These are phyloP conservation scores for Sebastes ruberrimus DNA, from an alignment of 2,797 vertebrate species.

Conservation along the genomic window DNA sequence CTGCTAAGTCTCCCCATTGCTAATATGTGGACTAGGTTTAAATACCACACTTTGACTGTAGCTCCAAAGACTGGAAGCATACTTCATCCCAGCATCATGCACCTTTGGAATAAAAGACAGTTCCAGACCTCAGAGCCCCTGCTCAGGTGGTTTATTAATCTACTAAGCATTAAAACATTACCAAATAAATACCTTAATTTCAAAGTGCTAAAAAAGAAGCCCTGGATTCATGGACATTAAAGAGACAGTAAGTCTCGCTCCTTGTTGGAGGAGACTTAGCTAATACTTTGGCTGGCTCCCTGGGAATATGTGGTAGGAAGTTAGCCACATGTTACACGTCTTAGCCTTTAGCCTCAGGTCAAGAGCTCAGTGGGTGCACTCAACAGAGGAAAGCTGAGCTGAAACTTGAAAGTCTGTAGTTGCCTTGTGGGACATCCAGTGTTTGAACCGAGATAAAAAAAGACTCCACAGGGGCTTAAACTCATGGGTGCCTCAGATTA, in stretches of 20 bases:
- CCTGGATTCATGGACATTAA: constrained; percentile 16
- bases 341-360: constrained; percentile 59
- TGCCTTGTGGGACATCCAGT: constrained; percentile 59
- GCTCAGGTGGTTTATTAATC: constrained; percentile 10
- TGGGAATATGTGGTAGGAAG: constrained; percentile 40
- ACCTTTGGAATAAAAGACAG: constrained; percentile 12
- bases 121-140: background rate
- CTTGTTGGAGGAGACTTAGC: background rate
- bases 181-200: constrained; percentile 10
- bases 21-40: constrained; percentile 31
- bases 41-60: constrained; percentile 26
- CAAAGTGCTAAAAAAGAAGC: constrained; percentile 5
- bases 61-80: constrained; percentile 7
- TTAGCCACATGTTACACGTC: constrained; percentile 36
- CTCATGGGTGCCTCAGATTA: constrained; percentile 52
- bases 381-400: constrained; percentile 36
- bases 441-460: constrained; percentile 40
- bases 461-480: constrained; percentile 35
- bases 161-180: background rate
- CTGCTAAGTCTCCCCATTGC: constrained; percentile 30
- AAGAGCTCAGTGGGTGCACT: constrained; percentile 33
- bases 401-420: constrained; percentile 57
- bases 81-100: background rate
- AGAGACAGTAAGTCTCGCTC: background rate
- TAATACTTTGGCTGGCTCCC: constrained; percentile 17